Base-by-base conservation (phyloP, 2,113 vertebrate genomes). In the Periophthalmus modestus region DNA sequence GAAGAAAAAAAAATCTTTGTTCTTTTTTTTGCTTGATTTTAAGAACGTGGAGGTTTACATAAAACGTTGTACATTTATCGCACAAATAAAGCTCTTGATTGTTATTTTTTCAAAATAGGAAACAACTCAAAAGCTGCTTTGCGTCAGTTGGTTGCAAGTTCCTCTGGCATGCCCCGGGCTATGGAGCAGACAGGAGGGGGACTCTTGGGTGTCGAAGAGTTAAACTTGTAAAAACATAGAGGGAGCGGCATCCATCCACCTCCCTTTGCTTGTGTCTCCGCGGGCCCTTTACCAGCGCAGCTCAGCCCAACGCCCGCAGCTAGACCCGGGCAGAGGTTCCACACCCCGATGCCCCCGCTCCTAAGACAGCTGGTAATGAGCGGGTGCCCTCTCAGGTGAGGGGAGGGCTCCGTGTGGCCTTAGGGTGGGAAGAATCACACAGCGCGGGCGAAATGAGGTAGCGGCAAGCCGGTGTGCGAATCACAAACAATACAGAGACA, bases 121-220 rank as follows among this genome's bases (percentile, higher is more conserved):
- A 73, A 72, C 80, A 84, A 82, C 85, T 87, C 87, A 82, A 88
- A 82, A 71, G 52, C 80, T 52, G 75, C 68, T 83, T 77, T 67
- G 79, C 61, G 81, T 63, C 68, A 55, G 82, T 81, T 7, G 24
- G 77, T 82, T 88, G 81, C 61, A 73, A 89, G 80, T 82, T 88
- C 82, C 82, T 90, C 85, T 81, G 85, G 87, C 88, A 75, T 75
- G 92, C 91, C 89, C 74, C 77, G 4, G 90, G 91, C 90, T 77
- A 92, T 6, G 75, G 72, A 85, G 83, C 57, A 82, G 83, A 82
- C 71, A 77, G 69, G 24, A 81, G 73, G 34, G 73, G 75, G 80
- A 83, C 85, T 82, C 85, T 79, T 82, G 88, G 80, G 86, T 86
- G 89, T 72, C 80, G 78, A 82, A 82, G 83, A 81, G 87, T 88